Conservation (phyloP, 2,888 invertebrate species). For the Troides oblongomaculatus region DNA sequence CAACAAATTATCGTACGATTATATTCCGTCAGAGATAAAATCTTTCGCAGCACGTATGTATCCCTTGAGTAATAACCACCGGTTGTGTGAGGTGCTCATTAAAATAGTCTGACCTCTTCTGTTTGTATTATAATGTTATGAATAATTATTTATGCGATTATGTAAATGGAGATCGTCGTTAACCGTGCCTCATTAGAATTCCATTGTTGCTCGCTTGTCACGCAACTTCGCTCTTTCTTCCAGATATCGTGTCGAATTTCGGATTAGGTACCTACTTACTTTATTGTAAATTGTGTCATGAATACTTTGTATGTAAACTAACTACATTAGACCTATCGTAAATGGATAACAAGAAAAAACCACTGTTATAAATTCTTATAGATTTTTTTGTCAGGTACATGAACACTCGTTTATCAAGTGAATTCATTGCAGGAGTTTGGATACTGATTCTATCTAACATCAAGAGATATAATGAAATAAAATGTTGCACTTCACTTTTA, state of each 20-base stretch:
- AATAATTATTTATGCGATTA: slow-evolving; percentile 73
- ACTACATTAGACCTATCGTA: neutral
- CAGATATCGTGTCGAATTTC: slow-evolving; percentile 54
- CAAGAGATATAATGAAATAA: too few relatives aligned
- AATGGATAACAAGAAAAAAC: neutral
- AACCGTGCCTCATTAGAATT: slow-evolving; percentile 72
- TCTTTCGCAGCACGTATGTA: slow-evolving; percentile 46
- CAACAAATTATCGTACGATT: slow-evolving; percentile 53
- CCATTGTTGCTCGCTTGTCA: slow-evolving; percentile 62
- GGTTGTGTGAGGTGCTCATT: slow-evolving; percentile 39
- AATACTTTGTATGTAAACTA: slow-evolving; percentile 24
- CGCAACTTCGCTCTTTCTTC: slow-evolving; percentile 57
- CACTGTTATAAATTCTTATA: too few relatives aligned
- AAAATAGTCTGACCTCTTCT: slow-evolving; percentile 44
- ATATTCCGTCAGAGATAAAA: slow-evolving; percentile 44
- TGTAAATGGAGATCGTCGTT: slow-evolving; percentile 67
- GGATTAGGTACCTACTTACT: slow-evolving; percentile 41
- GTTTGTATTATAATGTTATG: slow-evolving; percentile 61
- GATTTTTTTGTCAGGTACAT: too few relatives aligned
- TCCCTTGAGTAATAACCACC: slow-evolving; percentile 47
- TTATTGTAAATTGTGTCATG: slow-evolving; percentile 30
- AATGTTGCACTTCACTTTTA: too few relatives aligned
- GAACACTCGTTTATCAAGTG: too few relatives aligned
- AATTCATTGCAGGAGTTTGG: too few relatives aligned
- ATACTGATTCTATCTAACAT: too few relatives aligned